phyloP scores from a whole-genome alignment of 2,113 vertebrate species.

The Archocentrus centrarchus region DNA sequence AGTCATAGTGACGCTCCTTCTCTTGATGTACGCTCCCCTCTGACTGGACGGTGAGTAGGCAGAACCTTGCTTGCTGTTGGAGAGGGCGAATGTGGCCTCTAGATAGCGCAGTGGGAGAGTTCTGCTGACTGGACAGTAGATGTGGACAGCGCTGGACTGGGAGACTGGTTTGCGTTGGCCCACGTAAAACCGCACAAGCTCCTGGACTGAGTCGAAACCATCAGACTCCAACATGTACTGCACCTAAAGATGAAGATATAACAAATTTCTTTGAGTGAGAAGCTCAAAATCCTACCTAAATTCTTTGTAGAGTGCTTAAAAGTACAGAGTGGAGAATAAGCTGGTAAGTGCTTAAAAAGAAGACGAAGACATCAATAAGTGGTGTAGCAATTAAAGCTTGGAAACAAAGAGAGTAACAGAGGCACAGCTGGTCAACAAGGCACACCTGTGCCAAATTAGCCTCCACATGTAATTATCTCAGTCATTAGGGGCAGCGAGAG shows the following conservation, averaged over 20 bases:
- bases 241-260: slow-evolving; percentile 68
- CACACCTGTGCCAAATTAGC: slow-evolving; percentile 5
- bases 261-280: neutral
- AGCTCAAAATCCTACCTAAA: neutral
- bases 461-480: neutral
- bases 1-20: slow-evolving; percentile 95
- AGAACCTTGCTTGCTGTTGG: slow-evolving; percentile 84
- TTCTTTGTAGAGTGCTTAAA: neutral
- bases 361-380: neutral
- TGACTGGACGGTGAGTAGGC: slow-evolving; percentile 86
- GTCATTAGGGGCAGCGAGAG: neutral
- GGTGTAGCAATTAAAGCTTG: neutral
- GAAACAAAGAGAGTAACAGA: neutral
- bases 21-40: slow-evolving; percentile 94
- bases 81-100: slow-evolving; percentile 93
- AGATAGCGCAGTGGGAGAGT: slow-evolving; percentile 96
- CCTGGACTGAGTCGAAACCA: slow-evolving; percentile 92
- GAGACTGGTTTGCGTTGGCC: slow-evolving; percentile 91
- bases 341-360: neutral
- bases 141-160: slow-evolving; percentile 87
- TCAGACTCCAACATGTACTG: slow-evolving; percentile 94
- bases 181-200: slow-evolving; percentile 90
- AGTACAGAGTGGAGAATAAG: neutral
- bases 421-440: slow-evolving; percentile 13
- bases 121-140: slow-evolving; percentile 96